Conservation (phyloP, 2,113 vertebrate species). For the Sinocyclocheilus grahami region DNA sequence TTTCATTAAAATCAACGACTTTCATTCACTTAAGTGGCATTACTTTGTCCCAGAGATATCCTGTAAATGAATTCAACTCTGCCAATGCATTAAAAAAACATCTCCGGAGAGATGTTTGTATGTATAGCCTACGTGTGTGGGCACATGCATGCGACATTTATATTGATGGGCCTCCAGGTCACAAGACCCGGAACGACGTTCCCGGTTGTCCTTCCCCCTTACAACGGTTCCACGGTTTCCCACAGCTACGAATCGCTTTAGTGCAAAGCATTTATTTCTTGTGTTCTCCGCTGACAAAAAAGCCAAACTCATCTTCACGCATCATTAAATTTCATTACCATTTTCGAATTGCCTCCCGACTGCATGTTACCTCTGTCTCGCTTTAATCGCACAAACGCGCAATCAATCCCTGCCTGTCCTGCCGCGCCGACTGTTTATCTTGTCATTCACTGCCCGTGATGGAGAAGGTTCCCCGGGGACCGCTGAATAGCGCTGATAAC, state of each 20-base stretch:
- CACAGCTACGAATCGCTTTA: conserved; percentile 21
- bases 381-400: conserved; percentile 47
- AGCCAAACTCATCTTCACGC: conserved; percentile 45
- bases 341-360: conserved; percentile 47
- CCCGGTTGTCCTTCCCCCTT: not conserved
- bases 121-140: not conserved
- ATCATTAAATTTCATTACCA: conserved; percentile 56
- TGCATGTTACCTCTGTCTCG: conserved; percentile 31
- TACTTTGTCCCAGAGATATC: conserved; percentile 10
- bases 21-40: not conserved
- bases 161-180: conserved; percentile 1
- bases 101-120: not conserved
- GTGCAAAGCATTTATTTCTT: conserved; percentile 44
- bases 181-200: not conserved
- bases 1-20: conserved; percentile 19
- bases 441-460: conserved; percentile 22
- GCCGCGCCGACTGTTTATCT: conserved; percentile 45
- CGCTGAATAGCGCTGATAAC: conserved; percentile 28
- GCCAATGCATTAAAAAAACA: not conserved
- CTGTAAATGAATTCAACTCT: conserved; percentile 17
- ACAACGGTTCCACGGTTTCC: not conserved
- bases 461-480: conserved; percentile 33
- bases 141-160: not conserved
- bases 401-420: conserved; percentile 41
- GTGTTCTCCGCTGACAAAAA: conserved; percentile 47